Percentiles rank a stretch among this genome's conserved stretches.
phyloP scores from a whole-genome alignment of 2,797 vertebrate genomes.

The Clarias laeviceps region DNA sequence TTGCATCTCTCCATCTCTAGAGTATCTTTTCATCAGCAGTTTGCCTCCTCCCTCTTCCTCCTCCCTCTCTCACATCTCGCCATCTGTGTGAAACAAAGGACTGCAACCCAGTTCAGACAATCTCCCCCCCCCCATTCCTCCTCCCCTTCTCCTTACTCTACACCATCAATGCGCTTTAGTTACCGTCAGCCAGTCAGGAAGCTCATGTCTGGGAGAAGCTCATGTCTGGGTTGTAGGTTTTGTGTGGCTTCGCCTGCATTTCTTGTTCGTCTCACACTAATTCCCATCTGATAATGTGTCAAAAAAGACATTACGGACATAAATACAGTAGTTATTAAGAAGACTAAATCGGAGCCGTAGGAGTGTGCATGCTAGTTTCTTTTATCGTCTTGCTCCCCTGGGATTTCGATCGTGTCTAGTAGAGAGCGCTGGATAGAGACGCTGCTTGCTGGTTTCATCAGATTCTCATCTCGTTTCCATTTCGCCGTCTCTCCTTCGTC shows the following conservation, averaged over 20 bases:
- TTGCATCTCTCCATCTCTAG: conserved; percentile 46
- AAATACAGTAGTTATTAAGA: background rate
- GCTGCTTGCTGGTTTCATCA: conserved; percentile 14
- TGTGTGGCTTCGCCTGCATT: conserved; percentile 19
- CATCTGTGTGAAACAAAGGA: conserved; percentile 57
- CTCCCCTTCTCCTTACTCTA: background rate
- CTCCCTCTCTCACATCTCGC: conserved; percentile 33
- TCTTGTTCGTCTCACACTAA: background rate
- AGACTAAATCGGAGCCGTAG: background rate
- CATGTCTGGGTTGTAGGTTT: no score
- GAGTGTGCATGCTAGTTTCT: background rate
- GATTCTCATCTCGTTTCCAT: background rate
- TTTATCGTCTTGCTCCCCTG: conserved; percentile 1
- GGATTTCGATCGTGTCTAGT: conserved; percentile 9
- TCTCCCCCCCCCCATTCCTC: background rate
- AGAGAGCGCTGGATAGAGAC: conserved; percentile 5
- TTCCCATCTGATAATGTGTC: background rate
- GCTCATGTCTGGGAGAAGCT: conserved; percentile 7
- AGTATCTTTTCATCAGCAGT: conserved; percentile 52
- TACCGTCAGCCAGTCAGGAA: conserved; percentile 12
- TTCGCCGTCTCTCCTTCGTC: background rate
- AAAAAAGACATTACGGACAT: background rate
- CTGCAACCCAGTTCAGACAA: conserved; percentile 36
- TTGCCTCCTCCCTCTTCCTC: conserved; percentile 11
- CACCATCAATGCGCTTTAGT: conserved; percentile 32